Conservation (phyloP, 2,888 invertebrate species). For the Mayetiola destructor region DNA sequence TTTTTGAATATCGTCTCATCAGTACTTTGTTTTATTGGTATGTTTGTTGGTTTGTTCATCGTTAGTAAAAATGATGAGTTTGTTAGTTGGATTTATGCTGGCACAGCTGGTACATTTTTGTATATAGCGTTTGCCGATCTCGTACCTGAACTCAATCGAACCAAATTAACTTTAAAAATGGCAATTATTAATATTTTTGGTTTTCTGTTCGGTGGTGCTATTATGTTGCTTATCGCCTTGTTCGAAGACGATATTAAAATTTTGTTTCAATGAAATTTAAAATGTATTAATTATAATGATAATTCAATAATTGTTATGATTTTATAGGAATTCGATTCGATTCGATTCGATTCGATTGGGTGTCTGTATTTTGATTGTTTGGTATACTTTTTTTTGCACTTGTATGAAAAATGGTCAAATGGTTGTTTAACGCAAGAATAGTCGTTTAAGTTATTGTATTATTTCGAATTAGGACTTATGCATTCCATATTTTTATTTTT, state of each 20-base stretch:
- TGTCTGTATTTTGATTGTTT: too few relatives aligned
- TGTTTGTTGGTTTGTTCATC: constrained; percentile 54
- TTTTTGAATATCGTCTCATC: constrained; percentile 62
- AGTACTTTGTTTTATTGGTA: constrained; percentile 56
- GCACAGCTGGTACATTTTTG: constrained; percentile 65
- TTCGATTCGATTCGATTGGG: too few relatives aligned
- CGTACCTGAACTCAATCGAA: constrained; percentile 48
- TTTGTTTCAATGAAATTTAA: constrained; percentile 27
- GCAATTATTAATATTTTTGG: constrained; percentile 50
- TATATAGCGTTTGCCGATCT: constrained; percentile 69
- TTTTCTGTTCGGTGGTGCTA: constrained; percentile 49
- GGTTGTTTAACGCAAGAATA: too few relatives aligned
- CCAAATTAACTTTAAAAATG: constrained; percentile 35
- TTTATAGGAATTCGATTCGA: too few relatives aligned
- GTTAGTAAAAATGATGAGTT: constrained; percentile 54
- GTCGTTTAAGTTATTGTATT: too few relatives aligned
- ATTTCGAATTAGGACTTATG: too few relatives aligned
- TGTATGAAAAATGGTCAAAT: too few relatives aligned
- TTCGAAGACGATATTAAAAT: constrained; percentile 42
- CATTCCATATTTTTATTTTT: too few relatives aligned
- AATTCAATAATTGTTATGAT: too few relatives aligned
- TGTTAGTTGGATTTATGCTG: constrained; percentile 63
- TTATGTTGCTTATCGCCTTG: constrained; percentile 60
- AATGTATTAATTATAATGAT: constrained; percentile 33
- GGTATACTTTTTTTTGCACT: too few relatives aligned